These are phyloP conservation scores for Bhutanitis thaidina DNA, from an alignment of 2,888 invertebrate genomes.

Conservation along the genomic window DNA sequence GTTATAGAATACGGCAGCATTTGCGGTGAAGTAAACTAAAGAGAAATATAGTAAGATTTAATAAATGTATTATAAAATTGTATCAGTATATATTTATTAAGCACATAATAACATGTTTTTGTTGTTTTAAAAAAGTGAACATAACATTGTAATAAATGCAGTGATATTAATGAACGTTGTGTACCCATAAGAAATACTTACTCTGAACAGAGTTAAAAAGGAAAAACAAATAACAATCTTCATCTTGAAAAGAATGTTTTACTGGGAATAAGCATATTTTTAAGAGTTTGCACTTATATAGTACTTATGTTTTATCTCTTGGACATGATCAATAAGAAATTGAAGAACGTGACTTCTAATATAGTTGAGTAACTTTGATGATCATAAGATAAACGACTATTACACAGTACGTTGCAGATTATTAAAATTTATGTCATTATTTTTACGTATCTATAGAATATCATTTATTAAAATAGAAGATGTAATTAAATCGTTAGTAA, in stretches of 20 bases:
- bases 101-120: too few species aligned
- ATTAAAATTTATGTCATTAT: too few species aligned
- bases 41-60: background rate
- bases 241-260: constrained; percentile 6
- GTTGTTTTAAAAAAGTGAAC: too few species aligned
- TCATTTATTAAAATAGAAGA: too few species aligned
- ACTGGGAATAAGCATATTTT: background rate
- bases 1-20: constrained; percentile 25
- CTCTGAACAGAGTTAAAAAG: constrained; percentile 4
- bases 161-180: too few species aligned
- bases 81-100: too few species aligned
- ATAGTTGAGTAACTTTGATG: background rate
- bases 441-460: too few species aligned
- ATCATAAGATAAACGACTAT: constrained; percentile 6
- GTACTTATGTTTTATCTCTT: constrained; percentile 11
- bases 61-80: too few species aligned
- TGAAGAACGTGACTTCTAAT: constrained; percentile 10
- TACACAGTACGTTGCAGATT: background rate
- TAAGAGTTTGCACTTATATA: constrained; percentile 15
- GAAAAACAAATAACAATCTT: constrained; percentile 7
- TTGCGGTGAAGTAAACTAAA: constrained; percentile 37
- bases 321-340: constrained; percentile 6
- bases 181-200: constrained; percentile 2
- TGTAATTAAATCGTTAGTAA: too few species aligned
- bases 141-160: too few species aligned